Conservation (phyloP, 2,888 invertebrate species). For the Arge pagana region DNA sequence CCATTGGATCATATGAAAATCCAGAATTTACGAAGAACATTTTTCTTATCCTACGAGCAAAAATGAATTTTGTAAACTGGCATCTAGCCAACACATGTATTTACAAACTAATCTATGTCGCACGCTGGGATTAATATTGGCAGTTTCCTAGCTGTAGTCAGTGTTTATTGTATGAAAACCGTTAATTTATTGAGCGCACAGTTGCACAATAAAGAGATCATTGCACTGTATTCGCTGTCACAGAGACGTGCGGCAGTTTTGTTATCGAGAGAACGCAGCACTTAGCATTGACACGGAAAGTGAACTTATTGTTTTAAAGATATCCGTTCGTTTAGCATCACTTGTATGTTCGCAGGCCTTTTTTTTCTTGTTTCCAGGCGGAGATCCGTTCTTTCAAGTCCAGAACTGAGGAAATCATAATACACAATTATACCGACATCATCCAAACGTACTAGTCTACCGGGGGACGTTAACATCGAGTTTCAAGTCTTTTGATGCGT, state of each 20-base stretch:
- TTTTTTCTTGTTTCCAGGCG: constrained; percentile 85
- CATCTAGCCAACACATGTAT: constrained; percentile 35
- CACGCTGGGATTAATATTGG: constrained; percentile 42
- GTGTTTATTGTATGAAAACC: constrained; percentile 30
- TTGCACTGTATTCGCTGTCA: constrained; percentile 41
- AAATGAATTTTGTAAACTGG: constrained; percentile 39
- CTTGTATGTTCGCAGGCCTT: constrained; percentile 49
- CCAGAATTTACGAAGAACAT: constrained; percentile 1
- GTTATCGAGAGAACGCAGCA: constrained; percentile 14
- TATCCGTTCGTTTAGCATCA: constrained; percentile 28
- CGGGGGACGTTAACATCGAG: too few relatives aligned
- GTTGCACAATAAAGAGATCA: constrained; percentile 52
- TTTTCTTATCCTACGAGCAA: constrained; percentile 33
- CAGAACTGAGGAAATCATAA: constrained; percentile 64
- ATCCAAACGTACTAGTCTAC: not conserved
- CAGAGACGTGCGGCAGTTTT: constrained; percentile 10
- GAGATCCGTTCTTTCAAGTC: constrained; percentile 86
- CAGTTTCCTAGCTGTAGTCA: constrained; percentile 56
- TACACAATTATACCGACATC: constrained; percentile 4
- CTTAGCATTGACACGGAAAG: constrained; percentile 11
- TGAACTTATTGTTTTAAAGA: not conserved
- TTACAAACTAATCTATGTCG: constrained; percentile 29
- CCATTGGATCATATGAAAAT: not conserved
- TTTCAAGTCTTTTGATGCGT: too few relatives aligned
- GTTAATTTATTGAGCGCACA: constrained; percentile 53